Conservation (phyloP, 92 coral and sea anemone genomes). For the Muricea muricata region DNA sequence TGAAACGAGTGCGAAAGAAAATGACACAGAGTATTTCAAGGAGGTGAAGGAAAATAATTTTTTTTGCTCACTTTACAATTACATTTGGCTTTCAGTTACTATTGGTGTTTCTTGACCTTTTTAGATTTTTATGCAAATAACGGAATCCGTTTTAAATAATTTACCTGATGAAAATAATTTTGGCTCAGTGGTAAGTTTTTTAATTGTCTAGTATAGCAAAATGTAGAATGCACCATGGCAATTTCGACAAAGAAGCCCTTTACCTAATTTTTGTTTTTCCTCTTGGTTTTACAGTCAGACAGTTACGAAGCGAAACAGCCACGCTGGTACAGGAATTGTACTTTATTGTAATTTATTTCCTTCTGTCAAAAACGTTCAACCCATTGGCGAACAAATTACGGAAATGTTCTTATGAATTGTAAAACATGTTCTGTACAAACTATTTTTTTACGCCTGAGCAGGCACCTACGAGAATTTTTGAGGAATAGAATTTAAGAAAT, state of each 20-base stretch:
- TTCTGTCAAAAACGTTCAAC: not conserved
- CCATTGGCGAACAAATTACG: no score
- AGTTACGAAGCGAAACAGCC: not conserved
- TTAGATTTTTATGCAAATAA: constrained; percentile 13
- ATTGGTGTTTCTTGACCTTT: not conserved
- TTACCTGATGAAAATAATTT: not conserved
- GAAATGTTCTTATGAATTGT: no score
- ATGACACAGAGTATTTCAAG: constrained; percentile 30
- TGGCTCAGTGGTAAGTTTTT: not conserved
- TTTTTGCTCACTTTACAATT: no score
- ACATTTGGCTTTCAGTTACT: not conserved
- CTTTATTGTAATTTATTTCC: not conserved
- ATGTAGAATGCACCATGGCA: no score
- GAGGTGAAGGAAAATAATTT: not conserved
- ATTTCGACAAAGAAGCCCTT: no score
- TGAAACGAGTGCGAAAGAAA: constrained; percentile 50
- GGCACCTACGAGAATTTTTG: no score
- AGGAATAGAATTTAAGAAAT: no score
- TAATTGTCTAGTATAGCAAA: no score
- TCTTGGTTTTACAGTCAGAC: not conserved
- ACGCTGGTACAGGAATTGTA: not conserved
- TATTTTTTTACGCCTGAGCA: no score
- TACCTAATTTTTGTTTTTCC: not conserved
- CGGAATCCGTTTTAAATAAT: not conserved
- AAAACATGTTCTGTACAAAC: no score